A percentile compares a stretch with the other conserved stretches of the same genome.
Conservation (phyloP, 2,113 vertebrate genomes). For the Calyptomena viridis region DNA sequence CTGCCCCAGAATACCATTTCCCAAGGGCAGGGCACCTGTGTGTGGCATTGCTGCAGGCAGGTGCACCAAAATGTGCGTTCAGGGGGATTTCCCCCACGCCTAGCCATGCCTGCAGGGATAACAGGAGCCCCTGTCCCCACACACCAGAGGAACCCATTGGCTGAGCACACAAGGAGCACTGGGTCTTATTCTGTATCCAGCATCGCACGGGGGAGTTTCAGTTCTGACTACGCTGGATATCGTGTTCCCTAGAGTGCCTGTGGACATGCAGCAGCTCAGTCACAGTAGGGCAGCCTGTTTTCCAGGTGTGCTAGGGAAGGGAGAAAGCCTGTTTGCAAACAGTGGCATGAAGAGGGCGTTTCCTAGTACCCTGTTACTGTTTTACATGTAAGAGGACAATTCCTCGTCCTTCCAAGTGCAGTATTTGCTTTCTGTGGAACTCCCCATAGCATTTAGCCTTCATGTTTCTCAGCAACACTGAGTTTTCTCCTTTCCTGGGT, state of each 20-base stretch:
- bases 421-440: background rate
- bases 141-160: background rate
- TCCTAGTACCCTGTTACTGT: background rate
- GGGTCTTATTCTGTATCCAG: background rate
- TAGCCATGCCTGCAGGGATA: background rate
- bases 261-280: background rate
- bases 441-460: background rate
- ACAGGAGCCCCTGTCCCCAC: background rate
- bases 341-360: background rate
- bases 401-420: background rate
- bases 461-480: background rate
- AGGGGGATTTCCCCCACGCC: background rate
- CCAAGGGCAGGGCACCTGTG: background rate
- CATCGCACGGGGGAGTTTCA: rapidly evolving
- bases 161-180: background rate
- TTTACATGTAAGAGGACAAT: background rate
- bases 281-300: background rate
- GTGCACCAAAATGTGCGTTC: background rate
- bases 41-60: background rate
- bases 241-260: background rate
- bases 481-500: background rate
- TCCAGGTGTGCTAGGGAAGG: background rate
- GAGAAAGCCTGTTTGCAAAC: background rate
- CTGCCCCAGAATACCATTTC: background rate
- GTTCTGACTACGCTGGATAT: background rate